These are phyloP conservation scores for Synchiropus splendidus DNA, from an alignment of 2,113 vertebrate genomes.

Conservation along the genomic window DNA sequence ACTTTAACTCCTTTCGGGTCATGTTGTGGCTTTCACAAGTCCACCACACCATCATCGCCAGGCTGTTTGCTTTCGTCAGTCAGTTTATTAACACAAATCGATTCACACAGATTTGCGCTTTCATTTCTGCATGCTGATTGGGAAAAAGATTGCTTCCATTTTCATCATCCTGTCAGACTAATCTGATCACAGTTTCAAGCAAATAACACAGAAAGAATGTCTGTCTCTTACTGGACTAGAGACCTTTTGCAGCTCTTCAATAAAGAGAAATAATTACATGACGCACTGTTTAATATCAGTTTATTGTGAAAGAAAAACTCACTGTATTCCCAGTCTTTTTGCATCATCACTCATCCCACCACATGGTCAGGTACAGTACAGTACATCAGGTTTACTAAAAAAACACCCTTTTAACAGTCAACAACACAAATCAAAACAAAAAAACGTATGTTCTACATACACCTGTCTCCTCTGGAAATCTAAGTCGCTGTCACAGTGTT, in stretches of 20 bases:
- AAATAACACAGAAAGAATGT: slow-evolving; percentile 17
- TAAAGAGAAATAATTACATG: too few species aligned
- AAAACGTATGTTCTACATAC: slow-evolving; percentile 11
- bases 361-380: slow-evolving; percentile 31
- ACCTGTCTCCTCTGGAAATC: slow-evolving; percentile 14
- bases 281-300: background rate
- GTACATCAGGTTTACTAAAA: slow-evolving; percentile 30
- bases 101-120: too few species aligned
- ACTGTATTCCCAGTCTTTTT: background rate
- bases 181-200: slow-evolving; percentile 30
- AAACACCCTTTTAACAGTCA: slow-evolving; percentile 39
- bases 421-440: slow-evolving; percentile 4
- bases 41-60: too few species aligned
- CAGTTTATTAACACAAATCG: too few species aligned
- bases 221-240: too few species aligned
- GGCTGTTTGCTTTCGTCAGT: too few species aligned
- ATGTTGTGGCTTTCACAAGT: too few species aligned
- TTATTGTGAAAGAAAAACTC: background rate
- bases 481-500: slow-evolving; percentile 12
- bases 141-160: background rate
- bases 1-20: too few species aligned
- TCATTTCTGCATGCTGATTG: background rate
- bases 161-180: too few species aligned
- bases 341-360: slow-evolving; percentile 14
- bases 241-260: too few species aligned